These are phyloP conservation scores for Pygoscelis adeliae DNA, from an alignment of 2,113 vertebrate genomes.

Conservation along the genomic window DNA sequence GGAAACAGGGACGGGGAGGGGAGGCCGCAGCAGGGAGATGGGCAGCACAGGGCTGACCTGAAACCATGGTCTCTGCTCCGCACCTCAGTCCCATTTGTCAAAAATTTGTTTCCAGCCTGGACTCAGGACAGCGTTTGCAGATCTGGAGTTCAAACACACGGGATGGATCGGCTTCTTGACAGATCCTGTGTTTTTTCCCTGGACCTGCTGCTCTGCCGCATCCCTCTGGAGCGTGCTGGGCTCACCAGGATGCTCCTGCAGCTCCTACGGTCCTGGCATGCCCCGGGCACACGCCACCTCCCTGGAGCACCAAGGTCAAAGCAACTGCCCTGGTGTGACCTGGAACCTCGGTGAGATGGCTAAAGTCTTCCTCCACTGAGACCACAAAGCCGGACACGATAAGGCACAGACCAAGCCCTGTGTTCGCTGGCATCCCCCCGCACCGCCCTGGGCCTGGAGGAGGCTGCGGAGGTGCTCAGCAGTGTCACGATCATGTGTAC, in stretches of 20 bases:
- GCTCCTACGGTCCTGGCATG: background rate
- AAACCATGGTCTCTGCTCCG: background rate
- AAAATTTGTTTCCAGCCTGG: background rate
- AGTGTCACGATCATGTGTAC: no score
- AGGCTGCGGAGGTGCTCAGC: background rate
- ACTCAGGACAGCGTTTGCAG: background rate
- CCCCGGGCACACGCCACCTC: background rate
- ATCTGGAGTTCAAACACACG: accelerated
- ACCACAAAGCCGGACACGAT: background rate
- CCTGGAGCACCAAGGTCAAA: background rate
- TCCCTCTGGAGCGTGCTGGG: accelerated
- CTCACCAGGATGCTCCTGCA: background rate
- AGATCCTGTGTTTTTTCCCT: background rate
- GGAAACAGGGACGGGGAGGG: background rate
- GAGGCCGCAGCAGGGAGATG: background rate
- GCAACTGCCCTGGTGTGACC: background rate
- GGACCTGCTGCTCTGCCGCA: background rate
- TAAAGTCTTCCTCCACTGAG: background rate
- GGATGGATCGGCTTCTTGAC: background rate
- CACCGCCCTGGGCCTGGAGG: background rate
- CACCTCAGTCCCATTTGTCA: background rate
- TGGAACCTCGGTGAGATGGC: accelerated
- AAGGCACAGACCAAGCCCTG: background rate
- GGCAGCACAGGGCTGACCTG: background rate
- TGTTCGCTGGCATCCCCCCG: accelerated